Percentiles rank a stretch among this genome's conserved stretches.
Conservation (phyloP, 2,113 vertebrate species). For the Pterocles orientalis region DNA sequence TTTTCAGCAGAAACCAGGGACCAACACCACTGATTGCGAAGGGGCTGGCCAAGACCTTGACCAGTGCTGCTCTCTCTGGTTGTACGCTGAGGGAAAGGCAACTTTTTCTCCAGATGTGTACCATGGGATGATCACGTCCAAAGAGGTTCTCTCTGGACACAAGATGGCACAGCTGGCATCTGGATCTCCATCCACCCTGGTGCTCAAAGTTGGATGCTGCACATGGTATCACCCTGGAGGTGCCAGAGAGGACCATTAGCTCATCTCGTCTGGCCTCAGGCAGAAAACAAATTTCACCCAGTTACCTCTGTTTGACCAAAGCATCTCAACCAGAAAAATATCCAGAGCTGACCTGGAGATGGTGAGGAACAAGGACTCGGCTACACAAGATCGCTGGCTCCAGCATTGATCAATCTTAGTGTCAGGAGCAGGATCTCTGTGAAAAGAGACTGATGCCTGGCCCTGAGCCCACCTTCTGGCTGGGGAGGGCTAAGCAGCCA, state of each 20-base stretch:
- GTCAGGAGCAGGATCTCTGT: neutral
- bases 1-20: neutral
- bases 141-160: neutral
- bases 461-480: neutral
- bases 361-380: neutral
- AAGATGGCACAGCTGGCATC: neutral
- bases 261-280: neutral
- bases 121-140: neutral
- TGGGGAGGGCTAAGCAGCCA: neutral
- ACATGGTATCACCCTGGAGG: neutral
- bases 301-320: neutral
- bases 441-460: neutral
- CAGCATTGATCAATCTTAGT: fast-evolving
- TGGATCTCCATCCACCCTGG: neutral
- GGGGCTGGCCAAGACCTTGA: neutral
- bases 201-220: neutral
- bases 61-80: neutral
- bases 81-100: neutral
- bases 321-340: neutral
- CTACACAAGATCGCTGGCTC: neutral
- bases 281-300: neutral
- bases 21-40: neutral
- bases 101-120: neutral
- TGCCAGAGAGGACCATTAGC: neutral
- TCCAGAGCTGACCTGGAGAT: neutral